phyloP scores from a whole-genome alignment of 37 sponge, comb jelly and placozoan genomes.

The Halichondria panicea region DNA sequence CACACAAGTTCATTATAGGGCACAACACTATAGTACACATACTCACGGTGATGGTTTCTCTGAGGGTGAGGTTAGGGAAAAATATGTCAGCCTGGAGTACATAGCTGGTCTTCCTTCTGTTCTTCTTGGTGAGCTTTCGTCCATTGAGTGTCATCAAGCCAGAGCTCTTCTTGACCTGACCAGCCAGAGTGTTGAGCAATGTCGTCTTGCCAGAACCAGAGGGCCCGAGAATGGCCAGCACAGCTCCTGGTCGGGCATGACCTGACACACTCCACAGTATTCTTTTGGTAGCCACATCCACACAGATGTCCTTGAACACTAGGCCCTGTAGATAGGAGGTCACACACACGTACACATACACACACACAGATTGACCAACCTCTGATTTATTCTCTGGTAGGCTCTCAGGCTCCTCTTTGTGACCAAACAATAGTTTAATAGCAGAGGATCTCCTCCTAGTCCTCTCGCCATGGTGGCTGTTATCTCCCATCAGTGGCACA shows the following conservation, averaged over 20 bases:
- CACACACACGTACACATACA: too few species aligned
- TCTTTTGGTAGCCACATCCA: conserved; percentile 50
- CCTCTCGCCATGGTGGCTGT: too few species aligned
- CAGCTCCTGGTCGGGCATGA: conserved; percentile 40
- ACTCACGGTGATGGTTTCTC: conserved; percentile 65
- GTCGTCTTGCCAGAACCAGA: conserved; percentile 89
- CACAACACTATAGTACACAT: not conserved
- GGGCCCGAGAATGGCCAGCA: conserved; percentile 88
- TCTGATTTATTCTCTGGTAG: too few species aligned
- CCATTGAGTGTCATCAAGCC: conserved; percentile 63
- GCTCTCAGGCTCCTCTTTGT: too few species aligned
- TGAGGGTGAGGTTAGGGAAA: conserved; percentile 79
- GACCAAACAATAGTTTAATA: too few species aligned
- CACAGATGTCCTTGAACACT: conserved; percentile 48
- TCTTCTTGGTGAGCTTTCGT: conserved; percentile 47
- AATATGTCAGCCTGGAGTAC: conserved; percentile 86
- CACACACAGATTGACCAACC: too few species aligned
- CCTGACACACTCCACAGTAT: conserved; percentile 67
- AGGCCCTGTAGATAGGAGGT: too few species aligned
- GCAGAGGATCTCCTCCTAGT: too few species aligned
- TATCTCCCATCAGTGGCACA: too few species aligned
- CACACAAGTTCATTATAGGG: not conserved
- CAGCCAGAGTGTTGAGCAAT: conserved; percentile 76
- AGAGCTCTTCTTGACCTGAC: conserved; percentile 17
- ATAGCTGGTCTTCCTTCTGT: conserved; percentile 66